These are phyloP conservation scores for Rhagonycha fulva DNA, from an alignment of 2,888 invertebrate species.

Conservation along the genomic window DNA sequence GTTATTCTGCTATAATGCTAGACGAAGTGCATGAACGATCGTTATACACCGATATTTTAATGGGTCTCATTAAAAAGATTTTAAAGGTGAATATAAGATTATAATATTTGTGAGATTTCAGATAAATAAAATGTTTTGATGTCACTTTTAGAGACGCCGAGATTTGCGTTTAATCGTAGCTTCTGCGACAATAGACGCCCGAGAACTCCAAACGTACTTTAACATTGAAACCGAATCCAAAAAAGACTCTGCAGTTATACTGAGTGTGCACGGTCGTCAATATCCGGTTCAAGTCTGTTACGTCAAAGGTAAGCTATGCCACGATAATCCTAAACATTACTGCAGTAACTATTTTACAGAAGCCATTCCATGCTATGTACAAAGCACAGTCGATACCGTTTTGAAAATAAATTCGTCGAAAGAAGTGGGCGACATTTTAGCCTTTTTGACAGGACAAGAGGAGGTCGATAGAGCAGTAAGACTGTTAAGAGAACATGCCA, in stretches of 20 bases:
- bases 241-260: constrained; percentile 75
- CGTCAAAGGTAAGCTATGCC: constrained; percentile 62
- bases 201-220: constrained; percentile 80
- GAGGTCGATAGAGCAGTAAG: constrained; percentile 83
- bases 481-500: constrained; percentile 66
- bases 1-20: constrained; percentile 85
- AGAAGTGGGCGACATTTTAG: constrained; percentile 84
- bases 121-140: constrained; percentile 2
- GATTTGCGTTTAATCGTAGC: constrained; percentile 85
- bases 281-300: constrained; percentile 89
- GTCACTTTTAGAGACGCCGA: constrained; percentile 67
- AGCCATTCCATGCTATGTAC: constrained; percentile 89
- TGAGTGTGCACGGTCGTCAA: constrained; percentile 87
- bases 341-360: constrained; percentile 56
- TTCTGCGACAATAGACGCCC: constrained; percentile 95
- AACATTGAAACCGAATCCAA: constrained; percentile 58
- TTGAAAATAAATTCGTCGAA: constrained; percentile 87
- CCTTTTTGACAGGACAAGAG: constrained; percentile 92
- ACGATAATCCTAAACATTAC: neutral
- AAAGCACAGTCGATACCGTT: constrained; percentile 83
- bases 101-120: neutral
- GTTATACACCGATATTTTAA: constrained; percentile 88
- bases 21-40: constrained; percentile 97
- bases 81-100: constrained; percentile 62
- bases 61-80: constrained; percentile 94